These are phyloP conservation scores for Muscicapa striata DNA, from an alignment of 2,797 vertebrate genomes.

Conservation along the genomic window DNA sequence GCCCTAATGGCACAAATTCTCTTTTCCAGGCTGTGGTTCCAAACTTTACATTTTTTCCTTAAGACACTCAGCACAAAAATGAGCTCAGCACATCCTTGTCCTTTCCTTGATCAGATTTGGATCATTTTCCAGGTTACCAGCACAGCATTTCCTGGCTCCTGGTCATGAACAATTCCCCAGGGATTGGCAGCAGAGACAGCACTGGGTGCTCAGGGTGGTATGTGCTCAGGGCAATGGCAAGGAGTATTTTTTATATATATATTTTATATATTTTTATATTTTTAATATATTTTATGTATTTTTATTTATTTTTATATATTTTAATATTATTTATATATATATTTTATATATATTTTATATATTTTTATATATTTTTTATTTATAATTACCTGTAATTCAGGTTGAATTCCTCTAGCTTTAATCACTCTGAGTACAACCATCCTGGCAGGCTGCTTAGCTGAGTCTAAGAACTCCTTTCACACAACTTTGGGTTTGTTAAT, in stretches of 20 bases:
- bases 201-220: not conserved
- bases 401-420: not conserved
- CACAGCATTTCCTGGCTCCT: not conserved
- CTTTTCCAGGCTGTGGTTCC: fast-evolving
- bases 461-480: not conserved
- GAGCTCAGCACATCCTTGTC: not conserved
- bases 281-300: too few species aligned
- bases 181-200: not conserved
- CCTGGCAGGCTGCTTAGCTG: not conserved
- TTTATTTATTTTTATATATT: too few species aligned
- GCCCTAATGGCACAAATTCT: not conserved
- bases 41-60: not conserved
- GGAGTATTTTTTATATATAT: not conserved
- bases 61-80: not conserved
- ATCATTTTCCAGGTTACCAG: not conserved
- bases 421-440: not conserved
- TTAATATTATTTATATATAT: too few species aligned
- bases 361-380: too few species aligned
- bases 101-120: fast-evolving
- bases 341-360: too few species aligned
- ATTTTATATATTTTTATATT: too few species aligned
- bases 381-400: not conserved
- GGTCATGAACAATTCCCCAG: not conserved
- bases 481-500: not conserved
- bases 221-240: not conserved